phyloP scores from a whole-genome alignment of 2,888 invertebrate genomes.

The Troilus luridus region DNA sequence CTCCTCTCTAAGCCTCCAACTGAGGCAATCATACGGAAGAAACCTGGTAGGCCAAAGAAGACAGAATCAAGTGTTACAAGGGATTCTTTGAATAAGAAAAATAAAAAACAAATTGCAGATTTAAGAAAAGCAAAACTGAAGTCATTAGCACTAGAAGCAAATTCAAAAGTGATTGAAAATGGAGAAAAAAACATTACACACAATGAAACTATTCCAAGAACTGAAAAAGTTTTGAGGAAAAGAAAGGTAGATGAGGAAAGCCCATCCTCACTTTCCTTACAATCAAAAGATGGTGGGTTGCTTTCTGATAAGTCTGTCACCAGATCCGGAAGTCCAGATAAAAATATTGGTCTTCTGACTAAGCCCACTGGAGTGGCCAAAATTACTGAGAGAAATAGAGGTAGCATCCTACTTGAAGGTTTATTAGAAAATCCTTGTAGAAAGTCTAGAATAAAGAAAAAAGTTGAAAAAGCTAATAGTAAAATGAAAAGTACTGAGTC shows the following conservation, averaged over 20 bases:
- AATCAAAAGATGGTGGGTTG: background rate
- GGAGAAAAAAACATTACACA: background rate
- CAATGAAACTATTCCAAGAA: background rate
- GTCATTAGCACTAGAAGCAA: slow-evolving; percentile 25
- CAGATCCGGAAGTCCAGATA: background rate
- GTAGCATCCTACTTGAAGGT: slow-evolving; percentile 54
- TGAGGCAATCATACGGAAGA: background rate
- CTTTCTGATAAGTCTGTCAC: background rate
- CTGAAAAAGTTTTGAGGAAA: background rate
- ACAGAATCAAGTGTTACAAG: slow-evolving; percentile 36
- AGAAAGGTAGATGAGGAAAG: background rate
- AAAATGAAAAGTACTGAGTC: background rate
- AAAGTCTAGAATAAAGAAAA: background rate
- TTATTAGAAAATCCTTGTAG: slow-evolving; percentile 35
- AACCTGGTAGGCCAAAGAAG: slow-evolving; percentile 18
- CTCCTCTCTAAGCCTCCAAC: slow-evolving; percentile 49
- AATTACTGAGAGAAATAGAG: slow-evolving; percentile 53
- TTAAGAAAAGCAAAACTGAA: slow-evolving; percentile 49
- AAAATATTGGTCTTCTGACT: background rate
- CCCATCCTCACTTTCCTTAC: background rate
- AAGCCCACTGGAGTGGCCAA: slow-evolving; percentile 22
- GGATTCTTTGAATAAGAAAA: slow-evolving; percentile 9
- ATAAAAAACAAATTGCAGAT: slow-evolving; percentile 24
- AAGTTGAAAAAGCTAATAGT: slow-evolving; percentile 29
- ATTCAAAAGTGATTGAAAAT: background rate